Percentiles rank a stretch among this genome's conserved stretches.
These are phyloP conservation scores for Mastigias papua DNA, from an alignment of 30 jellyfish, hydroid and myxozoan genomes.

Conservation along the genomic window DNA sequence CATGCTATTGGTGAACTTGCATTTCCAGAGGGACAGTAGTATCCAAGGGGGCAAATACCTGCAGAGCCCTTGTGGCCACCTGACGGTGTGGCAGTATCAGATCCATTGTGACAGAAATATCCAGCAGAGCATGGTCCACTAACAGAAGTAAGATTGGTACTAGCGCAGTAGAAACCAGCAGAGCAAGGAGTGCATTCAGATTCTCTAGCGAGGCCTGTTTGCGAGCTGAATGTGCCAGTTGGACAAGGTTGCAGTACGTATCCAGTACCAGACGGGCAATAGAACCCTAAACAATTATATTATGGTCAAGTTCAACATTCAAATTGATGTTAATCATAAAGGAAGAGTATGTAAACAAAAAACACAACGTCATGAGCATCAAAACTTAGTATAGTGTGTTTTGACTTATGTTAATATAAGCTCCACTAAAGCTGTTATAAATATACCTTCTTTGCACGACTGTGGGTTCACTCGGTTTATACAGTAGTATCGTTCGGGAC, in stretches of 20 bases:
- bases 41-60: slow-evolving; percentile 94
- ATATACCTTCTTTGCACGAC: slow-evolving; percentile 77
- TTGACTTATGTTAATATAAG: too few species aligned
- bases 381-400: too few species aligned
- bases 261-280: slow-evolving; percentile 84
- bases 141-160: slow-evolving; percentile 74
- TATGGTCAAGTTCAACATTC: too few species aligned
- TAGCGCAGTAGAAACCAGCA: slow-evolving; percentile 86
- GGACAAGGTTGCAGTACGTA: slow-evolving; percentile 90
- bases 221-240: slow-evolving; percentile 92
- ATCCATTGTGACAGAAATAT: slow-evolving; percentile 87
- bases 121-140: slow-evolving; percentile 95
- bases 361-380: too few species aligned
- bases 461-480: slow-evolving; percentile 79
- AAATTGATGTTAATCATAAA: too few species aligned
- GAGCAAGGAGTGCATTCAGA: slow-evolving; percentile 80
- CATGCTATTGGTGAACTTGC: slow-evolving; percentile 90
- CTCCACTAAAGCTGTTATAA: neutral
- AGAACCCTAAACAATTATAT: slow-evolving; percentile 69
- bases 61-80: slow-evolving; percentile 91
- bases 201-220: slow-evolving; percentile 21
- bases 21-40: slow-evolving; percentile 90
- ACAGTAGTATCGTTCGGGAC: slow-evolving; percentile 90
- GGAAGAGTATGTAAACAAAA: too few species aligned
- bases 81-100: slow-evolving; percentile 93